These are phyloP conservation scores for Thymelicus lineola DNA, from an alignment of 2,888 invertebrate genomes.

Conservation along the genomic window DNA sequence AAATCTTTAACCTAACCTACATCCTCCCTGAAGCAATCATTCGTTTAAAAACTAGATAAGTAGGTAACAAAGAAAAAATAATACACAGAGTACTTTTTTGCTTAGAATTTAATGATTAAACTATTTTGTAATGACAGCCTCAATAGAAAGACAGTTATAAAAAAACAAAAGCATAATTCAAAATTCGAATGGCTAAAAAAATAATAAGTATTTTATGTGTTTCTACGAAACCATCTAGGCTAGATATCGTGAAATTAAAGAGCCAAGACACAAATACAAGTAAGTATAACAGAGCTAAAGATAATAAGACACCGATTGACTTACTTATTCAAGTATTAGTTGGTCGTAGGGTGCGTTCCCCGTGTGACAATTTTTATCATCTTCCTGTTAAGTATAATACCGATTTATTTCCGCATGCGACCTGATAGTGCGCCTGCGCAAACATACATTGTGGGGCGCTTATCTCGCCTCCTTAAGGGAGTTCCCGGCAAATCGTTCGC, in stretches of 20 bases:
- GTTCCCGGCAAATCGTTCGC: conserved; percentile 55
- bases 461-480: conserved; percentile 65
- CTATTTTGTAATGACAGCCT: not conserved
- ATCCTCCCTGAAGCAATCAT: no score
- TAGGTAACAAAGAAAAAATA: no score
- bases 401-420: conserved; percentile 77
- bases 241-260: not conserved
- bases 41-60: no score
- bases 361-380: conserved; percentile 72
- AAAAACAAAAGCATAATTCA: no score
- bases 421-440: conserved; percentile 74
- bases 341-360: conserved; percentile 38
- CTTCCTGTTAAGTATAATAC: conserved; percentile 74
- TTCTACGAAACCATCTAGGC: no score
- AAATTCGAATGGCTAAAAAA: no score
- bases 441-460: conserved; percentile 71
- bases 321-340: not conserved
- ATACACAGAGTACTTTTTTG: no score
- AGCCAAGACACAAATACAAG: not conserved
- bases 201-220: no score
- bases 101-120: no score
- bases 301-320: conserved; percentile 1
- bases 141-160: no score
- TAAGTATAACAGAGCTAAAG: not conserved
- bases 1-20: no score